Percentiles rank a stretch among this genome's conserved stretches.
phyloP scores from a whole-genome alignment of 2,113 vertebrate species.

The Tetraodon nigroviridis region DNA sequence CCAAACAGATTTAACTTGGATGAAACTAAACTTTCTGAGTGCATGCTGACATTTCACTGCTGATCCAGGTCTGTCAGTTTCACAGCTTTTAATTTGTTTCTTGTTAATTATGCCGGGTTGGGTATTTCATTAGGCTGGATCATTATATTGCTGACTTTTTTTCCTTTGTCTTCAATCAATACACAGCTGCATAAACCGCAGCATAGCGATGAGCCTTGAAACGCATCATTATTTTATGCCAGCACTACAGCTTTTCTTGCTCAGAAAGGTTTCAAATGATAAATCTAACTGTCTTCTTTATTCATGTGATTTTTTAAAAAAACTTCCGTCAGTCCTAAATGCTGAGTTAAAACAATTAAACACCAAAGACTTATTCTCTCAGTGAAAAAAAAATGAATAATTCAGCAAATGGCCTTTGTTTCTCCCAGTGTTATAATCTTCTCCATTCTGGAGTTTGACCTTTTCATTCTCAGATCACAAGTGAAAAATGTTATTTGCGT shows the following conservation, averaged over 20 bases:
- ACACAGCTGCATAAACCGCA: conserved; percentile 8
- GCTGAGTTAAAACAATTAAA: too few relatives aligned
- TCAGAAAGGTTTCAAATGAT: too few relatives aligned
- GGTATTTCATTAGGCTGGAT: conserved; percentile 36
- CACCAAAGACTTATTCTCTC: too few relatives aligned
- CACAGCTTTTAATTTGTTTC: conserved; percentile 36
- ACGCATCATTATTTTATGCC: conserved; percentile 19
- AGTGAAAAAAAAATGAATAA: too few relatives aligned
- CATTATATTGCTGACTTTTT: conserved; percentile 41
- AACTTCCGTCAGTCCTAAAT: too few relatives aligned
- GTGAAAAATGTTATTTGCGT: background rate
- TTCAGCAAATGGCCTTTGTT: background rate
- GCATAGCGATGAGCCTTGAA: conserved; percentile 11
- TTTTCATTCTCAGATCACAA: background rate
- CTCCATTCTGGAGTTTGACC: background rate
- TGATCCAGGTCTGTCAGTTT: conserved; percentile 29
- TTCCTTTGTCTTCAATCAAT: conserved; percentile 47
- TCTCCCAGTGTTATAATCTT: background rate
- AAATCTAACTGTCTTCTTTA: too few relatives aligned
- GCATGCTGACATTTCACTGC: conserved; percentile 40
- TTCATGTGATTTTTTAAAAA: too few relatives aligned
- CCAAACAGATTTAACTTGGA: background rate
- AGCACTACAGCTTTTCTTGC: too few relatives aligned
- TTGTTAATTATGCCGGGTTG: conserved; percentile 45
- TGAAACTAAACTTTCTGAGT: conserved; percentile 23